Conservation (phyloP, 2,888 invertebrate genomes). For the Orchestes rusci region DNA sequence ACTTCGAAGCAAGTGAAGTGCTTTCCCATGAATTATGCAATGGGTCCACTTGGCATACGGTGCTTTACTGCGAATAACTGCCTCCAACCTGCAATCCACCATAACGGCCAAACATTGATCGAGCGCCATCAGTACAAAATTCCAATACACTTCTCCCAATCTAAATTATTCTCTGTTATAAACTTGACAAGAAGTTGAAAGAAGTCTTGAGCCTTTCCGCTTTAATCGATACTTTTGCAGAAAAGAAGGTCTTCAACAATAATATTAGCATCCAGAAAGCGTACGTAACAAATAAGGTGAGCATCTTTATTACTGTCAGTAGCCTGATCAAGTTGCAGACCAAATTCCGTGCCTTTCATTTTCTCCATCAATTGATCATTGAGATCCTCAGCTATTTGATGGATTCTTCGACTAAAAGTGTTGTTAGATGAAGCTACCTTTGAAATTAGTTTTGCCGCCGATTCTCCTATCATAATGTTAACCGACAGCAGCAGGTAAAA, state of each 20-base stretch:
- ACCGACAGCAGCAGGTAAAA: constrained; percentile 28
- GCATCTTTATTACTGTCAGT: constrained; percentile 21
- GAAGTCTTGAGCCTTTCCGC: constrained; percentile 13
- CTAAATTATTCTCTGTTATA: too few species aligned
- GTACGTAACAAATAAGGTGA: constrained; percentile 9
- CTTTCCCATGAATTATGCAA: constrained; percentile 22
- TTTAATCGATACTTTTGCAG: constrained; percentile 13
- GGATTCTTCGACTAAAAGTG: constrained; percentile 20
- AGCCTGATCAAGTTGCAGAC: too few species aligned
- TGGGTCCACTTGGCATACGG: constrained; percentile 21
- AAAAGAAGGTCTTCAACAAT: too few species aligned
- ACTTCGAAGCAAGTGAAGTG: constrained; percentile 11
- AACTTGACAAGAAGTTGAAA: constrained; percentile 25
- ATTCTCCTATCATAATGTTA: constrained; percentile 28
- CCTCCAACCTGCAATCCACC: constrained; percentile 12
- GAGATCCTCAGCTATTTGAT: not conserved
- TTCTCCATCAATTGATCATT: not conserved
- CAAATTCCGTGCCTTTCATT: too few species aligned
- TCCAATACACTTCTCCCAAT: constrained; percentile 13
- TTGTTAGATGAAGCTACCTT: constrained; percentile 27
- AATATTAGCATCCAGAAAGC: constrained; percentile 17
- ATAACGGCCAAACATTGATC: too few species aligned
- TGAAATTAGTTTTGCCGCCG: constrained; percentile 22
- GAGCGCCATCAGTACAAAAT: constrained; percentile 17
- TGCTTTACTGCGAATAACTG: constrained; percentile 21